Evolutionary conservation across 2,113 vertebrate genomes (phyloP).

Genomic region (Brachionichthys hirsutus): DNA sequence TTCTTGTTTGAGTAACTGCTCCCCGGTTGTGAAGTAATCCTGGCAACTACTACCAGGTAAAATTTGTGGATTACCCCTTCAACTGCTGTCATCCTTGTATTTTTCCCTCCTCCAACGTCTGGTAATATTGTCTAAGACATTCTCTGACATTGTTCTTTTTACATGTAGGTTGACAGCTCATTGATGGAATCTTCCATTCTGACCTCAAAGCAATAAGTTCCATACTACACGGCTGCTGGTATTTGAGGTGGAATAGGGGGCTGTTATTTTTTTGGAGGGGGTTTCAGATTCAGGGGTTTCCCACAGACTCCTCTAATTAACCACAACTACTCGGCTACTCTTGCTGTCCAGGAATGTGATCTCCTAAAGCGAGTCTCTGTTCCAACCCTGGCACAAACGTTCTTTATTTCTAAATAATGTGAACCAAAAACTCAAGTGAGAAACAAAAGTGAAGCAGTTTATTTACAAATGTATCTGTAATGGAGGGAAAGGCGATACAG

Average conservation of each 20-base stretch:
- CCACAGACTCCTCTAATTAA: slow-evolving; percentile 72
- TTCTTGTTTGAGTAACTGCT: not conserved
- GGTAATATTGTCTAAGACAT: not conserved
- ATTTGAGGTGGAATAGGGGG: slow-evolving; percentile 54
- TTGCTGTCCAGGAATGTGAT: slow-evolving; percentile 67
- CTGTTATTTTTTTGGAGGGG: slow-evolving; percentile 40
- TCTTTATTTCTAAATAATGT: slow-evolving; percentile 30
- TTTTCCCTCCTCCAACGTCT: slow-evolving; percentile 13
- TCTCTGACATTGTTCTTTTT: slow-evolving; percentile 28
- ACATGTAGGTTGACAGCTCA: slow-evolving; percentile 10
- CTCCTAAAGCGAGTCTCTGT: slow-evolving; percentile 39
- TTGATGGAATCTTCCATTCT: slow-evolving; percentile 61
- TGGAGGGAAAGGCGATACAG: not conserved
- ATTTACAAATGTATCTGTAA: slow-evolving; percentile 1
- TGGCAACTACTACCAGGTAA: not conserved
- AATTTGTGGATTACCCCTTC: slow-evolving; percentile 7
- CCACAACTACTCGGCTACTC: slow-evolving; percentile 55
- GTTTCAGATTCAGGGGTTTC: slow-evolving; percentile 68
- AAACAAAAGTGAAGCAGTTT: slow-evolving; percentile 9
- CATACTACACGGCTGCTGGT: slow-evolving; percentile 62
- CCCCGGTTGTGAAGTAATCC: slow-evolving; percentile 5
- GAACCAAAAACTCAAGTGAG: slow-evolving; percentile 18
- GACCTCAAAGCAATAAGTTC: slow-evolving; percentile 64
- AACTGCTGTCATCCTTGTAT: not conserved
- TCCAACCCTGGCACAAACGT: slow-evolving; percentile 33